phyloP scores from a whole-genome alignment of 2,888 invertebrate species.

The Apamea anceps region DNA sequence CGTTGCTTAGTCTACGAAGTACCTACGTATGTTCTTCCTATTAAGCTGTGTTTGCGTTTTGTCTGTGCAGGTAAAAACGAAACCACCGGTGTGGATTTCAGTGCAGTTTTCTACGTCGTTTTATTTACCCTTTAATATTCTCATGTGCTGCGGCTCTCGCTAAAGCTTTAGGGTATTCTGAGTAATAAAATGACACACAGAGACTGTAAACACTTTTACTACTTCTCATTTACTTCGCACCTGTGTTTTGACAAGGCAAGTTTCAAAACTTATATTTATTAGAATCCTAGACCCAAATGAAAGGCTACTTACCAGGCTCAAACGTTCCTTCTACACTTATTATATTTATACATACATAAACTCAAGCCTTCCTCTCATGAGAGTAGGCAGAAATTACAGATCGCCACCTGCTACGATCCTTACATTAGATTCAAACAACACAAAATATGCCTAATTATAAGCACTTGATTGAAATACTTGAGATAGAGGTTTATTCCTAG shows the following conservation, averaged over 20 bases:
- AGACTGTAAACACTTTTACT: background rate
- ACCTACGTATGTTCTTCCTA: background rate
- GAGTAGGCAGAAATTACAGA: background rate
- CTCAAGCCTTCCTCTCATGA: background rate
- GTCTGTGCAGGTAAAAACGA: conserved; percentile 13
- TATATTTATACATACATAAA: background rate
- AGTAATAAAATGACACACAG: background rate
- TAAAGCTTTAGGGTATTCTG: conserved; percentile 1
- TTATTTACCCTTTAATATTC: background rate
- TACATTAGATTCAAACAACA: background rate
- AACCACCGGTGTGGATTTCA: conserved; percentile 8
- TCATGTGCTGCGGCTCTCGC: background rate
- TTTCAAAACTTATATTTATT: background rate
- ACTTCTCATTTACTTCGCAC: background rate
- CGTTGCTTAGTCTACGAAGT: too few relatives aligned
- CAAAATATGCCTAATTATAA: too few relatives aligned
- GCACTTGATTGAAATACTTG: too few relatives aligned
- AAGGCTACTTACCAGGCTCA: background rate
- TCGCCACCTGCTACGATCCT: background rate
- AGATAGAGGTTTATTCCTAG: too few relatives aligned
- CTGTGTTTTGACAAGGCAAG: background rate
- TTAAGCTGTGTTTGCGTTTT: background rate
- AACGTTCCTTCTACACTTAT: background rate
- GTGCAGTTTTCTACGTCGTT: conserved; percentile 6
- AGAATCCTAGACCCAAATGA: background rate